Conservation (phyloP, 2,888 invertebrate species). For the Patella ulyssiponensis region DNA sequence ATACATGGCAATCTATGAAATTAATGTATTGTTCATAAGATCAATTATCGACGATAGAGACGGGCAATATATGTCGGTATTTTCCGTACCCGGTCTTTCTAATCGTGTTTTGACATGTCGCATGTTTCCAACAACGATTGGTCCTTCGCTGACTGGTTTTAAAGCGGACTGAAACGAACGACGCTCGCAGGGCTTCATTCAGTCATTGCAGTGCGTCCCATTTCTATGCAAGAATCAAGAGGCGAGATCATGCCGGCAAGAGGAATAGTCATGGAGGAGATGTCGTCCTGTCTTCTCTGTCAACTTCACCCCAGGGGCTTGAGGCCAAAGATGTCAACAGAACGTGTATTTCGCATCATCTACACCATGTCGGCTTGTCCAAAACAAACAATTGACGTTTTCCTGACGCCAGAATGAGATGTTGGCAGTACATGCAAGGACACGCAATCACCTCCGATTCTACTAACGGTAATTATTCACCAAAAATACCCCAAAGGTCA, state of each 20-base stretch:
- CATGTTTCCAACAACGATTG: background rate
- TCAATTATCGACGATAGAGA: no score
- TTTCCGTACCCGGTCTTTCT: constrained; percentile 1
- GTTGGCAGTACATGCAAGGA: background rate
- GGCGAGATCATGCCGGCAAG: background rate
- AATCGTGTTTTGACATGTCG: background rate
- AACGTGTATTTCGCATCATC: background rate
- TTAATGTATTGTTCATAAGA: no score
- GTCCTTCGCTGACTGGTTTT: background rate
- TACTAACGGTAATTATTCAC: background rate
- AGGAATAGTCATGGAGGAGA: background rate
- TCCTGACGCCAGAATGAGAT: background rate
- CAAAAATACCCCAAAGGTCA: no score
- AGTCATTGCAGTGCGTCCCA: background rate
- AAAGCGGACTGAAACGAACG: no score
- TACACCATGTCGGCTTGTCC: background rate
- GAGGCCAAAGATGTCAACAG: background rate
- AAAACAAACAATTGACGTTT: constrained; percentile 1
- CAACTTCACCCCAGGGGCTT: constrained; percentile 4
- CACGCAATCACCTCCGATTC: background rate
- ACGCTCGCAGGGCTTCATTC: background rate
- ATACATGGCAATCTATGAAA: no score
- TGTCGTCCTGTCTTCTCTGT: background rate
- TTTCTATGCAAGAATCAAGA: background rate
- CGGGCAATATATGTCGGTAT: background rate